A percentile compares a stretch with the other conserved stretches of the same genome.
Evolutionary conservation across 2,797 vertebrate genomes (phyloP).

Genomic region (Pristis pectinata): DNA sequence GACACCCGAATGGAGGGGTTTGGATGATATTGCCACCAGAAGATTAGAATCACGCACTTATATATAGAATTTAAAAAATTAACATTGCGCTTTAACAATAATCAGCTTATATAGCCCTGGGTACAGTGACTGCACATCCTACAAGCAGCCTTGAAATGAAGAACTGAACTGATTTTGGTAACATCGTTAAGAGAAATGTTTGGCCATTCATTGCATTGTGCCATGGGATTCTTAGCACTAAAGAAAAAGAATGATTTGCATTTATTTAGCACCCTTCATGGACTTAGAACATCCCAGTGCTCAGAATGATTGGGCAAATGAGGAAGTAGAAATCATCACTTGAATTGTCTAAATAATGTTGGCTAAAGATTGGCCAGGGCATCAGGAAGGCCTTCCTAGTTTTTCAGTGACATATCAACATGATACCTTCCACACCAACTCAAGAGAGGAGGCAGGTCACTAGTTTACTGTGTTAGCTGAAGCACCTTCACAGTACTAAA

Average conservation of each 20-base stretch:
- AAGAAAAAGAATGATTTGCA: not conserved
- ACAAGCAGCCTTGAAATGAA: not conserved
- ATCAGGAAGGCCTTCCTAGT: not conserved
- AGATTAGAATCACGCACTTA: not conserved
- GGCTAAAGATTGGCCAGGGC: not conserved
- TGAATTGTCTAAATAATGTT: not conserved
- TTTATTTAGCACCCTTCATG: not conserved
- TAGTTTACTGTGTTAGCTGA: not conserved
- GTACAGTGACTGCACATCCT: too few species aligned
- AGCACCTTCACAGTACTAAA: not conserved
- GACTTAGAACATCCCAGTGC: not conserved
- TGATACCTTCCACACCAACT: not conserved
- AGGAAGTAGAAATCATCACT: not conserved
- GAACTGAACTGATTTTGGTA: not conserved
- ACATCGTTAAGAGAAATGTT: not conserved
- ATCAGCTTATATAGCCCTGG: not conserved
- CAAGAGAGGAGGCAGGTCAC: not conserved
- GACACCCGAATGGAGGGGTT: not conserved
- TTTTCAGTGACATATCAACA: not conserved
- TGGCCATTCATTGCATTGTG: not conserved
- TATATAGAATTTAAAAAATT: not conserved
- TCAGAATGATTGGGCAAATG: not conserved
- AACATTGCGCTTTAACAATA: not conserved
- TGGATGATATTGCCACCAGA: not conserved
- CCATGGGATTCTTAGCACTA: not conserved